Conservation (phyloP, 1,140 invertebrate species). For the Oscheius sp. region DNA sequence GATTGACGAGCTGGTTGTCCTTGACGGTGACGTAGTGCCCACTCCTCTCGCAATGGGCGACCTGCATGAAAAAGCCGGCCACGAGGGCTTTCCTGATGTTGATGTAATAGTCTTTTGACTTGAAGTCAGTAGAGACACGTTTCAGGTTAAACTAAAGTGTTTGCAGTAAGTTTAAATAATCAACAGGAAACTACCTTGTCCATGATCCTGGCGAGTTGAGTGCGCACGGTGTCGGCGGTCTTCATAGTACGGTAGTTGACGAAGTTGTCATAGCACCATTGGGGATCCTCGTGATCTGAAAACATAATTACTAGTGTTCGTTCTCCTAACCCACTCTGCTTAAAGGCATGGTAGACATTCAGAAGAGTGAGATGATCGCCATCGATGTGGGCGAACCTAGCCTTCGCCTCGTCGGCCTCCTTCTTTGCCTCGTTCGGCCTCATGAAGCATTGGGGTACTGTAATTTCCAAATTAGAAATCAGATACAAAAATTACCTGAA, state of each 20-base stretch:
- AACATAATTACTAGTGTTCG: slow-evolving; percentile 7
- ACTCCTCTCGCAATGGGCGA: slow-evolving; percentile 88
- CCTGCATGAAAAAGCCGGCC: slow-evolving; percentile 99
- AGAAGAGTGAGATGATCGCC: slow-evolving; percentile 93
- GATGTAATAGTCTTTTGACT: slow-evolving; percentile 95
- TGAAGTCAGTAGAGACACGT: slow-evolving; percentile 87
- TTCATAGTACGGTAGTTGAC: slow-evolving; percentile 97
- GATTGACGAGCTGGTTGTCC: slow-evolving; percentile 82
- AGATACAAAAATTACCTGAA: slow-evolving; percentile 73
- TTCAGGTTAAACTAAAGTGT: slow-evolving; percentile 14
- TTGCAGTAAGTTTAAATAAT: background rate
- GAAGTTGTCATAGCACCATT: slow-evolving; percentile 99
- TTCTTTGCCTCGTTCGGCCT: slow-evolving; percentile 98
- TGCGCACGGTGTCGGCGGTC: slow-evolving; percentile 80
- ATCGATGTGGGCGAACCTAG: slow-evolving; percentile 98
- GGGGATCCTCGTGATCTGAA: slow-evolving; percentile 79
- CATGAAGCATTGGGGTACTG: slow-evolving; percentile 99
- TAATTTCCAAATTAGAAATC: background rate
- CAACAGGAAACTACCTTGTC: slow-evolving; percentile 67
- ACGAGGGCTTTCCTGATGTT: slow-evolving; percentile 97
- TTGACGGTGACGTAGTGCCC: slow-evolving; percentile 98
- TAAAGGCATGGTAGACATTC: slow-evolving; percentile 96
- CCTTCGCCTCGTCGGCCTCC: slow-evolving; percentile 96
- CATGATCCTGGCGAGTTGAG: slow-evolving; percentile 80
- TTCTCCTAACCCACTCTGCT: slow-evolving; percentile 76